A percentile compares a stretch with the other conserved stretches of the same genome.
phyloP scores from a whole-genome alignment of 37 sponge, comb jelly and placozoan species.

The Cliona cf. orientalis region DNA sequence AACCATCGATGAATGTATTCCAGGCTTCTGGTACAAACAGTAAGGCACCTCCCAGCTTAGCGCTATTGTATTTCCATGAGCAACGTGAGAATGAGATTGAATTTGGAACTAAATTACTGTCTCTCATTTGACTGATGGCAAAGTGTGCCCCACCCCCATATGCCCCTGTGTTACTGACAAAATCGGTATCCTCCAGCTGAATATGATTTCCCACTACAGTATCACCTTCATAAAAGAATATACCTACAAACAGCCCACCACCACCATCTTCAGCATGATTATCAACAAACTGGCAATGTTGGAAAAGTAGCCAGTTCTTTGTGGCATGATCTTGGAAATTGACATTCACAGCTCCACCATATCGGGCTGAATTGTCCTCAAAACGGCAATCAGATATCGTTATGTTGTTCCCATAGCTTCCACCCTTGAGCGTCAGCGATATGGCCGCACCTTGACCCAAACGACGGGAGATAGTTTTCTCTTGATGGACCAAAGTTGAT shows the following conservation, averaged over 20 bases:
- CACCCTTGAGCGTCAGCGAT: background rate
- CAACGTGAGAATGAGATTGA: background rate
- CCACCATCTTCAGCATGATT: too few relatives aligned
- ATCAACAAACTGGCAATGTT: too few relatives aligned
- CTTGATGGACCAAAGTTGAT: background rate
- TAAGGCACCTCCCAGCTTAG: slow-evolving; percentile 25
- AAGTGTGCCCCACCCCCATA: slow-evolving; percentile 16
- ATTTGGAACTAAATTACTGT: background rate
- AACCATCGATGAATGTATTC: slow-evolving; percentile 7
- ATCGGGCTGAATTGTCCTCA: slow-evolving; percentile 3
- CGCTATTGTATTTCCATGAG: slow-evolving; percentile 6
- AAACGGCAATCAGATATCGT: background rate
- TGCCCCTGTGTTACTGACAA: background rate
- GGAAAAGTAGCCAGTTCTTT: too few relatives aligned
- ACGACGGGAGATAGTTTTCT: background rate
- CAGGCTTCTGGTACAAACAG: slow-evolving; percentile 19
- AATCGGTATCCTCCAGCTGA: background rate
- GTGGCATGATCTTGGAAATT: too few relatives aligned
- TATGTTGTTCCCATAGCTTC: background rate
- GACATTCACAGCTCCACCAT: too few relatives aligned
- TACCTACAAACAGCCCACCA: background rate
- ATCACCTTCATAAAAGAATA: background rate
- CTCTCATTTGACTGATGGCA: background rate
- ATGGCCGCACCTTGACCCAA: background rate
- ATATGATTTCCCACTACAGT: background rate